These are phyloP conservation scores for Rhinolophus sinicus DNA, from an alignment of 2,113 vertebrate species.

Conservation along the genomic window DNA sequence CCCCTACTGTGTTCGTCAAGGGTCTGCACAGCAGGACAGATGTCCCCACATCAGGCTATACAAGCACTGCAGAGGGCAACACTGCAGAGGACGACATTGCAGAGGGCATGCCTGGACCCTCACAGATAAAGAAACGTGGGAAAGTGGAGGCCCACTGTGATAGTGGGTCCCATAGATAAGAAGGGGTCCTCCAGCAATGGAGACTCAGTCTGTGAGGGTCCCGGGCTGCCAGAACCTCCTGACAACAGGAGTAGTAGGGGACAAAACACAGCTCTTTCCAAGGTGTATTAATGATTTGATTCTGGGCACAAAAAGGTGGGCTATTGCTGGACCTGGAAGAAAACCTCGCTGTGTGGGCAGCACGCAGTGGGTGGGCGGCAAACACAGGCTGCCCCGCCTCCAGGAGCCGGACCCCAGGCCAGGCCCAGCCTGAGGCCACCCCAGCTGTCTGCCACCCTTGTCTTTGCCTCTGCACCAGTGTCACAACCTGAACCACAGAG, in stretches of 20 bases:
- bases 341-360: background rate
- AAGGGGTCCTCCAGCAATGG: background rate
- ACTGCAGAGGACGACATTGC: background rate
- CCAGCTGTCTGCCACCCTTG: background rate
- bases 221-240: background rate
- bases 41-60: background rate
- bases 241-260: accelerated
- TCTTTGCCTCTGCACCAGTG: background rate
- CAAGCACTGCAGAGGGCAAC: background rate
- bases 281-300: background rate
- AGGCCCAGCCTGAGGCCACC: background rate
- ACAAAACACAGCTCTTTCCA: background rate
- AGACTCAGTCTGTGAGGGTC: background rate
- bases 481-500: background rate
- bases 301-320: background rate
- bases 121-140: background rate
- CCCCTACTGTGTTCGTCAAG: background rate
- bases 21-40: background rate
- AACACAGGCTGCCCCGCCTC: background rate
- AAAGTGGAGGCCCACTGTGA: background rate
- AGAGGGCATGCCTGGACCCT: background rate
- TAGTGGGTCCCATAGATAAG: background rate
- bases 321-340: background rate
- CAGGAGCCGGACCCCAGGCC: background rate
- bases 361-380: background rate